These are phyloP conservation scores for Drosophila orena DNA, from an alignment of 1,140 invertebrate species.

Conservation along the genomic window DNA sequence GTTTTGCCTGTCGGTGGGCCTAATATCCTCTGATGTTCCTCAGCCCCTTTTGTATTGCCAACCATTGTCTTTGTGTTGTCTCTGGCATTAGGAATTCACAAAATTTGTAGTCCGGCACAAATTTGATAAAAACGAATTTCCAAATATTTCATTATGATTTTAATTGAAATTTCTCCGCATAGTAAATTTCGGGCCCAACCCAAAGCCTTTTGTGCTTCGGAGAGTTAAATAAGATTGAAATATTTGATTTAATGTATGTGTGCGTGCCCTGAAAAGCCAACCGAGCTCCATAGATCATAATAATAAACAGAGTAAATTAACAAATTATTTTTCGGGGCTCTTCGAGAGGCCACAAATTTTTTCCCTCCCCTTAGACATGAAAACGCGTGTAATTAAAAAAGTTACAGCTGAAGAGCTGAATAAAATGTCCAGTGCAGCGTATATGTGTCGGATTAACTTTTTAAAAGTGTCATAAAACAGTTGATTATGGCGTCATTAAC, in stretches of 20 bases:
- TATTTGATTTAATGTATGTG: constrained; percentile 9
- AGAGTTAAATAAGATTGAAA: constrained; percentile 9
- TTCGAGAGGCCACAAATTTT: constrained; percentile 6
- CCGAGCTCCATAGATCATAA: neutral
- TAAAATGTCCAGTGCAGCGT: constrained; percentile 26
- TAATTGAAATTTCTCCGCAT: constrained; percentile 74
- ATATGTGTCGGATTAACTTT: constrained; percentile 60
- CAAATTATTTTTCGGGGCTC: constrained; percentile 28
- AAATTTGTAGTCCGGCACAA: constrained; percentile 67
- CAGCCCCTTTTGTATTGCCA: constrained; percentile 53
- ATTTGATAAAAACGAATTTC: constrained; percentile 72
- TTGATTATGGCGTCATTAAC: constrained; percentile 80
- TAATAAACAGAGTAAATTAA: constrained; percentile 34
- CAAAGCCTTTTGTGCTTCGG: neutral
- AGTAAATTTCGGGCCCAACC: constrained; percentile 7
- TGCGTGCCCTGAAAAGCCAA: neutral
- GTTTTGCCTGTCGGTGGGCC: constrained; percentile 12
- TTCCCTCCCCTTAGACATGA: neutral
- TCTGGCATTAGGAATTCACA: constrained; percentile 58
- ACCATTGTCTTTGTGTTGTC: constrained; percentile 32
- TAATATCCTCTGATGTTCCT: constrained; percentile 13
- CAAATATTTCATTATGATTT: constrained; percentile 82
- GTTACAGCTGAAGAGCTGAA: constrained; percentile 42
- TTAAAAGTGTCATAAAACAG: constrained; percentile 78
- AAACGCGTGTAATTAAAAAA: constrained; percentile 68